Conservation (phyloP, 1,140 invertebrate genomes). For the Bombus sylvicola region DNA sequence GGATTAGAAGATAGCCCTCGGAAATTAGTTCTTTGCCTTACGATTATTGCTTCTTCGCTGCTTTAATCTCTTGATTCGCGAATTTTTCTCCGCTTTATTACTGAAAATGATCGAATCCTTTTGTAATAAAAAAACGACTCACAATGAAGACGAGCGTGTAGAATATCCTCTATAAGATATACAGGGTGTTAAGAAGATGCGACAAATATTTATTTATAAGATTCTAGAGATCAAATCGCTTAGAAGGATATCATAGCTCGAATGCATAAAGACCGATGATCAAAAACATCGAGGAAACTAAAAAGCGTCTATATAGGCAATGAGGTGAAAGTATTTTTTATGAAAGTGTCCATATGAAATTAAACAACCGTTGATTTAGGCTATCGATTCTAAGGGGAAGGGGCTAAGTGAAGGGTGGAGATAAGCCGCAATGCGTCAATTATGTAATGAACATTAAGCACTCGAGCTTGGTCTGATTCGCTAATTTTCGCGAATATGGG, state of each 20-base stretch:
- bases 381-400: not conserved
- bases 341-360: not conserved
- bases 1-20: not conserved
- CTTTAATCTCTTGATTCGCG: not conserved
- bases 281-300: no score
- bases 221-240: no score
- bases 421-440: conserved; percentile 36
- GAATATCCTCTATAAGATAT: no score
- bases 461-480: not conserved
- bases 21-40: not conserved
- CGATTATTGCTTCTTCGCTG: not conserved
- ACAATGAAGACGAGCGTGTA: no score
- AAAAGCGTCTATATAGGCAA: no score
- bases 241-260: no score
- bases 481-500: conserved; percentile 17
- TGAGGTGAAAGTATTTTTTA: no score
- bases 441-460: conserved; percentile 37
- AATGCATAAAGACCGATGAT: no score
- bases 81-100: not conserved
- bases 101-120: no score
- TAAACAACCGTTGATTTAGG: not conserved
- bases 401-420: not conserved
- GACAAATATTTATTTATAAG: no score
- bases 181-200: no score
- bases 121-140: no score